Percentiles rank a stretch among this genome's conserved stretches.
phyloP scores from a whole-genome alignment of 2,113 vertebrate genomes.

The Sinocyclocheilus anophthalmus region DNA sequence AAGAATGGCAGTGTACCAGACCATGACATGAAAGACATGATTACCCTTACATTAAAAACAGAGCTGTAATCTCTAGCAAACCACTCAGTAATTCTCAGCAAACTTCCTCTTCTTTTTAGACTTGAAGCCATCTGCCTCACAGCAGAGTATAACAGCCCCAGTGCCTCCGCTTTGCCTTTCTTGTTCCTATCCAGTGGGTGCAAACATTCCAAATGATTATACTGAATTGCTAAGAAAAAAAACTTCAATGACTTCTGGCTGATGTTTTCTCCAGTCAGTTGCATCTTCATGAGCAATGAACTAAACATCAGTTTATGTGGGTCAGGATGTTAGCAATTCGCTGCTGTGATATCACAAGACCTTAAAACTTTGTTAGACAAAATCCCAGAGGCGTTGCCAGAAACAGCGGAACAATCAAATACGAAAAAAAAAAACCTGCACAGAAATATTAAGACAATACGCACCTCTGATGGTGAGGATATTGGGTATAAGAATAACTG shows the following conservation, averaged over 20 bases:
- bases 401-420: not conserved
- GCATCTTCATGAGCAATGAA: constrained; percentile 28
- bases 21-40: not conserved
- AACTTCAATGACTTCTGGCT: not conserved
- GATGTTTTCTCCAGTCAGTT: not conserved
- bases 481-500: not conserved
- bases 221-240: constrained; percentile 6
- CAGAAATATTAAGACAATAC: constrained; percentile 15
- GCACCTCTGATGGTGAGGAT: constrained; percentile 16
- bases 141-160: not conserved
- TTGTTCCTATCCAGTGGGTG: constrained; percentile 8
- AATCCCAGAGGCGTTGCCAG: not conserved
- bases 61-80: not conserved
- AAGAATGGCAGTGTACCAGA: not conserved
- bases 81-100: not conserved
- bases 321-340: constrained; percentile 13
- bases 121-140: constrained; percentile 8
- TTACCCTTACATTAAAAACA: not conserved
- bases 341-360: constrained; percentile 4
- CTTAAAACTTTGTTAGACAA: constrained; percentile 20
- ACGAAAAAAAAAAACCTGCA: constrained; percentile 3
- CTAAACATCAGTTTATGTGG: constrained; percentile 22
- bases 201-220: constrained; percentile 10
- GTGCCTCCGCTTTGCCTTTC: not conserved
- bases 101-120: not conserved